These are phyloP conservation scores for Drosophila macrospina DNA, from an alignment of 2,888 invertebrate genomes.

Conservation along the genomic window DNA sequence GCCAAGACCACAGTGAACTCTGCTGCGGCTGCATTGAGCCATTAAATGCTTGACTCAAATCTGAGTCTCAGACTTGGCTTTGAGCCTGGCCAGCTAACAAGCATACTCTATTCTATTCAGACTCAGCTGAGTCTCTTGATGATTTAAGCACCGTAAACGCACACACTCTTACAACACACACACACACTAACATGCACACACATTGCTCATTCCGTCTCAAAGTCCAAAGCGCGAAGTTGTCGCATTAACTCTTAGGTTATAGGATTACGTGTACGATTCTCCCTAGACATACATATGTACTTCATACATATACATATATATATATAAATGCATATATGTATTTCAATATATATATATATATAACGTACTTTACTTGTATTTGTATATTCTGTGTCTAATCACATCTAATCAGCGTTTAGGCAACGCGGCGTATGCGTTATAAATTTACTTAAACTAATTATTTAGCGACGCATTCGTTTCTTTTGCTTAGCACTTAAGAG, in stretches of 20 bases:
- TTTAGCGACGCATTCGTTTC: conserved; percentile 64
- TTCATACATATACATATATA: conserved; percentile 24
- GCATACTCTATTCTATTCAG: background rate
- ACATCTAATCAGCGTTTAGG: conserved; percentile 39
- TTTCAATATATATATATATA: conserved; percentile 10
- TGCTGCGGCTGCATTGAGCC: no score
- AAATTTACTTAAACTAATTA: conserved; percentile 37
- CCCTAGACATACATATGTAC: conserved; percentile 63
- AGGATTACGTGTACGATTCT: conserved; percentile 65
- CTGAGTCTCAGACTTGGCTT: background rate
- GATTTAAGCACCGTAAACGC: background rate
- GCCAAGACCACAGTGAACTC: conserved; percentile 79
- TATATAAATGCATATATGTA: conserved; percentile 19
- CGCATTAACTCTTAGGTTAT: conserved; percentile 65
- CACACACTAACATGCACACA: conserved; percentile 29
- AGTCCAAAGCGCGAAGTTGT: conserved; percentile 67
- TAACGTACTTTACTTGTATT: conserved; percentile 20
- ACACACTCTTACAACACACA: background rate
- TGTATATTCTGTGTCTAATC: conserved; percentile 62
- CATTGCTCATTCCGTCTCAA: conserved; percentile 73
- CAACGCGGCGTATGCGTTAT: conserved; percentile 59
- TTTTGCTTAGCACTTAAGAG: conserved; percentile 60
- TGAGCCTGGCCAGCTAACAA: background rate
- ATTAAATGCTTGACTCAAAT: background rate
- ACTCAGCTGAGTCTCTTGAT: background rate